A percentile compares a stretch with the other conserved stretches of the same genome.
These are phyloP conservation scores for Rhynchonema sp. DNA, from an alignment of 2,888 invertebrate genomes.

Conservation along the genomic window DNA sequence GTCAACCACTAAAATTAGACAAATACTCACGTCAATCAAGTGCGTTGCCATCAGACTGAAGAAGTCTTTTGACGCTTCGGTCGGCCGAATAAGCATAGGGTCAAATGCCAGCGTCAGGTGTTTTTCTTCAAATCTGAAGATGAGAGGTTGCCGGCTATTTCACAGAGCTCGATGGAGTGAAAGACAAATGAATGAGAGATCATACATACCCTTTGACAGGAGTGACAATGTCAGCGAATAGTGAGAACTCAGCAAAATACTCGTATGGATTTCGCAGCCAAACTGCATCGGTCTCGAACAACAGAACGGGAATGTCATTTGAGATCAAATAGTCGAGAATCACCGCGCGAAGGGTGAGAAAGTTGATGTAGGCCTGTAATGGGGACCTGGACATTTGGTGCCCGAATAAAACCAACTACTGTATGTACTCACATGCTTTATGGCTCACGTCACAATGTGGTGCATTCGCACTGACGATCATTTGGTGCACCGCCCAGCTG, in stretches of 20 bases:
- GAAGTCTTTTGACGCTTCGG: neutral
- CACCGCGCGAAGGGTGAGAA: neutral
- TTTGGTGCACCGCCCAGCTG: no score
- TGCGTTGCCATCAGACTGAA: neutral
- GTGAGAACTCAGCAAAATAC: neutral
- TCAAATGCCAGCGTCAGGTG: neutral
- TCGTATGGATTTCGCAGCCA: conserved; percentile 4
- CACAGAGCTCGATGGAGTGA: no score
- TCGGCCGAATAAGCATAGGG: conserved; percentile 1
- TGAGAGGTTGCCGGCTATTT: no score
- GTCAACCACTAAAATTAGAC: neutral
- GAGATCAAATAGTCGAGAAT: neutral
- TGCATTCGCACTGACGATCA: no score
- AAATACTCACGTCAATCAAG: neutral
- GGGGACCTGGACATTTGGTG: no score
- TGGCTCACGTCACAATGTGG: no score
- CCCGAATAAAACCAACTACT: no score
- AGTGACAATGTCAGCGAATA: neutral
- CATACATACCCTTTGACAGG: neutral
- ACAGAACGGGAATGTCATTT: neutral
- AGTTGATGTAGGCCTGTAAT: neutral
- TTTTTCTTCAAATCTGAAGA: no score
- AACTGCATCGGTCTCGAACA: conserved; percentile 4
- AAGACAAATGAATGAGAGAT: no score
- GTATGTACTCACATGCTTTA: no score